Conservation (phyloP, 2,113 vertebrate genomes). For the Serinus canaria region DNA sequence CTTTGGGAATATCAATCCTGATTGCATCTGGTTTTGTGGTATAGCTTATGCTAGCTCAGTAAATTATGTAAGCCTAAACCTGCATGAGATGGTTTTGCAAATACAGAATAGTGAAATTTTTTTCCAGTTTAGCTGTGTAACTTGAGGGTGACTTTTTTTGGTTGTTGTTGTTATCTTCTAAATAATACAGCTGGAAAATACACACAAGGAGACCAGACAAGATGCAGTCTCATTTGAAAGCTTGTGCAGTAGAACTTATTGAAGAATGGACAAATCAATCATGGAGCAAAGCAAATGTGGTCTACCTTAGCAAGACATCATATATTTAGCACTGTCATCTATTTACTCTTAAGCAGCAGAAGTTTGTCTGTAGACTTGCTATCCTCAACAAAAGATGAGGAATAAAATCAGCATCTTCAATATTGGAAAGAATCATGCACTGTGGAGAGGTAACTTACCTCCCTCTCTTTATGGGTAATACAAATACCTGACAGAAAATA, state of each 20-base stretch:
- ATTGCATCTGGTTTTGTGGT: neutral
- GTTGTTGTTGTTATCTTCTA: neutral
- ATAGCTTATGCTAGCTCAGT: neutral
- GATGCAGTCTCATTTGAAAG: neutral
- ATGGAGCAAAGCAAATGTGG: neutral
- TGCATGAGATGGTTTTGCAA: neutral
- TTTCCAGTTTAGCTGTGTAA: neutral
- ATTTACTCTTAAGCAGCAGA: neutral
- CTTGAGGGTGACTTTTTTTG: neutral
- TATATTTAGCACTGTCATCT: neutral
- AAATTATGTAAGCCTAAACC: neutral
- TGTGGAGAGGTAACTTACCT: constrained; percentile 35
- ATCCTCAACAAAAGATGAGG: neutral
- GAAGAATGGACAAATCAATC: neutral
- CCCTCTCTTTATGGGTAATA: neutral
- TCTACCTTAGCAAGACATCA: neutral
- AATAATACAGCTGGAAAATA: neutral
- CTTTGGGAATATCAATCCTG: neutral
- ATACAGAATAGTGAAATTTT: neutral
- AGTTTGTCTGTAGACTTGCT: neutral
- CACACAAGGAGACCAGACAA: neutral
- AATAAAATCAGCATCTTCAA: neutral
- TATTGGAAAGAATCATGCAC: constrained; percentile 17
- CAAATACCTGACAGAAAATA: constrained; percentile 51
- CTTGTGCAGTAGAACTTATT: neutral